Evolutionary conservation across 2,113 vertebrate genomes (phyloP).

Genomic region (Eolophus roseicapilla): DNA sequence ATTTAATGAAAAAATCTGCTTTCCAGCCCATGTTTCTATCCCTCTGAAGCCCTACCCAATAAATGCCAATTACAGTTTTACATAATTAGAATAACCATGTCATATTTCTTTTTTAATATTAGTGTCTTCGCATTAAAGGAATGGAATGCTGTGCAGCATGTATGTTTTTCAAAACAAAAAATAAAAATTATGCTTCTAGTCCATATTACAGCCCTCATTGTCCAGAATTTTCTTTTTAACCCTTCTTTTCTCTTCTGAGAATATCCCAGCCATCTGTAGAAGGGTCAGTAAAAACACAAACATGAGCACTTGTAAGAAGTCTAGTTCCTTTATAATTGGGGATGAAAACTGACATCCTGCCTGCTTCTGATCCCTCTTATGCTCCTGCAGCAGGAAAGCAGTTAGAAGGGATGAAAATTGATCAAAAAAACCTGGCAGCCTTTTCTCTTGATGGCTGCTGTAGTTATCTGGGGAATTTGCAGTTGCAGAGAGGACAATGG

Average conservation of each 20-base stretch:
- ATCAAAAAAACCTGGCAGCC: background rate
- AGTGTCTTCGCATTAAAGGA: conserved; percentile 9
- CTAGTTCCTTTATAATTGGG: background rate
- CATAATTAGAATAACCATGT: conserved; percentile 57
- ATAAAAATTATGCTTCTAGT: background rate
- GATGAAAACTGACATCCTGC: conserved; percentile 5
- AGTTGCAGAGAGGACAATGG: background rate
- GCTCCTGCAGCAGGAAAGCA: background rate
- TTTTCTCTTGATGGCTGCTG: background rate
- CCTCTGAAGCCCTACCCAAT: conserved; percentile 31
- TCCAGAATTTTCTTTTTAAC: conserved; percentile 21
- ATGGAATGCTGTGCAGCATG: background rate
- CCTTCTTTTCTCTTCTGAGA: background rate
- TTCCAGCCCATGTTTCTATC: conserved; percentile 25
- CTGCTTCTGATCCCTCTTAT: background rate
- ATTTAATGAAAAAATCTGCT: conserved; percentile 58
- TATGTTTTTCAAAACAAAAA: background rate
- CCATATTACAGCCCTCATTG: background rate
- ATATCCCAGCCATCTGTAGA: background rate
- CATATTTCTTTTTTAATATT: conserved; percentile 30
- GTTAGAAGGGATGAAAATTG: conserved; percentile 27
- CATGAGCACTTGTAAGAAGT: background rate
- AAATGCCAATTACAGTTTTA: conserved; percentile 57
- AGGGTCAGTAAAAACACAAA: conserved; percentile 5
- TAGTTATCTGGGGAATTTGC: background rate